Evolutionary conservation across 2,113 vertebrate genomes (phyloP).

Genomic region (Bettongia penicillata): DNA sequence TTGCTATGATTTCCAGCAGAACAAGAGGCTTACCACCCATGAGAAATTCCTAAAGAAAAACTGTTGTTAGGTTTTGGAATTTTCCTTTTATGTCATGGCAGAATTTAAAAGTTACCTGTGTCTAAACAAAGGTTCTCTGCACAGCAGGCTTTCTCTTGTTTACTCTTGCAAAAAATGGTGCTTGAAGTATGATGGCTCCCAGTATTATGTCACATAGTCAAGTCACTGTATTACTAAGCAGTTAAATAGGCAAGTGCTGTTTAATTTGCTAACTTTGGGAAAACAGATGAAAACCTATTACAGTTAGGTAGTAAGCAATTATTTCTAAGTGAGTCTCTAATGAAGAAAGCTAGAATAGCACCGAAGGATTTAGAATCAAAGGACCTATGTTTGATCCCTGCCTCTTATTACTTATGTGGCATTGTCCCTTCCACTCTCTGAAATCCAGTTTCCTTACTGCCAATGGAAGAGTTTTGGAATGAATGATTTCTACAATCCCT

Average conservation of each 20-base stretch:
- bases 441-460: neutral
- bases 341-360: neutral
- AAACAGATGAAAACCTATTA: slow-evolving; percentile 39
- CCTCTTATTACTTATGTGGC: neutral
- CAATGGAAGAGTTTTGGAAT: neutral
- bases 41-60: slow-evolving; percentile 49
- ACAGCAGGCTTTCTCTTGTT: neutral
- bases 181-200: slow-evolving; percentile 14
- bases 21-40: neutral
- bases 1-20: slow-evolving; percentile 45
- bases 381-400: neutral
- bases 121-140: slow-evolving; percentile 12
- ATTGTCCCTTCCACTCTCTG: no score
- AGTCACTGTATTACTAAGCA: slow-evolving; percentile 54
- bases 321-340: slow-evolving; percentile 47
- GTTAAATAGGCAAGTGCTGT: neutral
- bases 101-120: slow-evolving; percentile 23
- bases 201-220: slow-evolving; percentile 44
- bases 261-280: slow-evolving; percentile 37
- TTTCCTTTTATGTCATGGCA: slow-evolving; percentile 29
- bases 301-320: slow-evolving; percentile 29
- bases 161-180: slow-evolving; percentile 32
- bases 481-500: neutral
- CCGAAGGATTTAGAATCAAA: neutral
- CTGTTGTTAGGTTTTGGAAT: neutral